These are phyloP conservation scores for Mormyrops boulengeri DNA, from an alignment of 2,797 vertebrate genomes.

Conservation along the genomic window DNA sequence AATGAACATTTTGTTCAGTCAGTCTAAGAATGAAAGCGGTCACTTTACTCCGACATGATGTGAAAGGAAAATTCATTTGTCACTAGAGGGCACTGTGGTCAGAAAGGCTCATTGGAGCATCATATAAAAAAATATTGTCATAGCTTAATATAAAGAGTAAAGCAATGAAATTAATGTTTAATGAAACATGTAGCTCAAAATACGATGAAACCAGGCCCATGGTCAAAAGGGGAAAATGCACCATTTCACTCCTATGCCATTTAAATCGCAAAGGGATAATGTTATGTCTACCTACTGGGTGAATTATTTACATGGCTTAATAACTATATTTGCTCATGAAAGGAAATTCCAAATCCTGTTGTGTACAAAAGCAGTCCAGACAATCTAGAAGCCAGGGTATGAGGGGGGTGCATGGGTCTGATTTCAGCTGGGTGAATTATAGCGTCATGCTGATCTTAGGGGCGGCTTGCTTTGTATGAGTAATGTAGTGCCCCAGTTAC, in stretches of 20 bases:
- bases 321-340: neutral
- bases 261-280: neutral
- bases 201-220: neutral
- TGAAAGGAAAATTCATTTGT: neutral
- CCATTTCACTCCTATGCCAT: neutral
- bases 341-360: neutral
- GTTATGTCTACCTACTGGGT: neutral
- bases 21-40: neutral
- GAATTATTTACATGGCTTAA: neutral
- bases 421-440: neutral
- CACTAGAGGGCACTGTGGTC: constrained; percentile 11
- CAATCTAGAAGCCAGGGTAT: neutral
- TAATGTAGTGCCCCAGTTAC: neutral
- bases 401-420: neutral
- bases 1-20: neutral
- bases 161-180: constrained; percentile 1
- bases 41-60: neutral
- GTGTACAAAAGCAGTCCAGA: neutral
- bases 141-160: neutral
- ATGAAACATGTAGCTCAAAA: neutral
- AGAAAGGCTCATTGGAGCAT: neutral
- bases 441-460: neutral
- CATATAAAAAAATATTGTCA: neutral
- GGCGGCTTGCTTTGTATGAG: neutral
- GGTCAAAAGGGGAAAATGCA: neutral